Base-by-base conservation (phyloP, 1,140 invertebrate species). In the Lerema accius region DNA sequence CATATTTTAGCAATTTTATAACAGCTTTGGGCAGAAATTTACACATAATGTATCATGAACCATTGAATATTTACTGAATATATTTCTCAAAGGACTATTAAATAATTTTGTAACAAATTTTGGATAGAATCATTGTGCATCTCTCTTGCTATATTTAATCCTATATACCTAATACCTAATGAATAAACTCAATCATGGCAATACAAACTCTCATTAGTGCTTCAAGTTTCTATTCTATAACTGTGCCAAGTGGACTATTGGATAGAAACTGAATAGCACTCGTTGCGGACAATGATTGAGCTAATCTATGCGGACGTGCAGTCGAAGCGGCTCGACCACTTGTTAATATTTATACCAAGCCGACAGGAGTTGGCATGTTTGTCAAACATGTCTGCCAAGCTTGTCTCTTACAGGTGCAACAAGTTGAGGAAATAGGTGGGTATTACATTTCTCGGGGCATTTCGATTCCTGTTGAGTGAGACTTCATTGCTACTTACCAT, bases 261-360 rank as follows among this genome's bases (percentile, higher is more conserved):
- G 23, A 45, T 45, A 58, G 53, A 58, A 58, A 58, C 14, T 16
- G 53, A 49, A 49, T 35, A 14, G 40, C 45, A 26, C 26, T 51
- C 49, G 10, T 16, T n/a, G 26, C 32, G 53, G 53, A 58, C 53
- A 58, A 58, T 58, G 53, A 58, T 58, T 58, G 53, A 58, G 15
- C 53, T 58, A 58, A 58, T 58, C 53, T 58, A 58, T 58, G 45
- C 53, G 35, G 42, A 58, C 53, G 15, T 32, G 49, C 14, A 19
- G 23, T 26, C 53, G 45, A 45, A 58, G 53, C 53, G 53, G 35
- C 23, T 56, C 23, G 42, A 45, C 9, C 15, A 37, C 19, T 45
- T 14, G 40, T 56, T 56, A 56, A 56, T 45, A 56, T 56, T 56
- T 45, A 56, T 56, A 56, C 40, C 40, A 56, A 48, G 23, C 2